A percentile compares a stretch with the other conserved stretches of the same genome.
phyloP scores from a whole-genome alignment of 2,888 invertebrate species.

The Autographa gamma region DNA sequence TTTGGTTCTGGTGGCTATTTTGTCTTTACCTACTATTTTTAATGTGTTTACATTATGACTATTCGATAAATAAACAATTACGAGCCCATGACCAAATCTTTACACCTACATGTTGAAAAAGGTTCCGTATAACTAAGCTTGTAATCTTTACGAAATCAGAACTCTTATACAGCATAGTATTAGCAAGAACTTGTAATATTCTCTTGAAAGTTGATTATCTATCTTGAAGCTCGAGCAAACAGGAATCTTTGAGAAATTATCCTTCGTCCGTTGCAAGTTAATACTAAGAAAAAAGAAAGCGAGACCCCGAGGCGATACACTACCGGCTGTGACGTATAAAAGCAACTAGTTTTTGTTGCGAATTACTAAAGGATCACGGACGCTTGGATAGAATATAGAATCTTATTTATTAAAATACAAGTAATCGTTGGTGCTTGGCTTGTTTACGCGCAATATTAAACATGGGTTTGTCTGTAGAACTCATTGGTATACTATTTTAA shows the following conservation, averaged over 20 bases:
- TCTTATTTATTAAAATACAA: constrained; percentile 3
- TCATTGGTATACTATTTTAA: no score
- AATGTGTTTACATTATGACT: no score
- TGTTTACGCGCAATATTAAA: no score
- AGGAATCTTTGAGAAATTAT: constrained; percentile 8
- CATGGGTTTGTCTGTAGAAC: no score
- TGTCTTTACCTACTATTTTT: no score
- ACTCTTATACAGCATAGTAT: neutral
- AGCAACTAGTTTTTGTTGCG: constrained; percentile 3
- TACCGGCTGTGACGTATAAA: constrained; percentile 6
- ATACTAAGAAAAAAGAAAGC: constrained; percentile 3
- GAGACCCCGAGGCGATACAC: constrained; percentile 6
- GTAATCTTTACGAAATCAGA: neutral
- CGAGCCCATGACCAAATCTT: no score
- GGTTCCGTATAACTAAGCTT: no score
- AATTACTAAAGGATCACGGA: neutral
- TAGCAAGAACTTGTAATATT: neutral
- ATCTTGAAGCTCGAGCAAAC: neutral
- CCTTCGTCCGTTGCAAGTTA: constrained; percentile 1
- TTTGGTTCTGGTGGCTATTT: no score
- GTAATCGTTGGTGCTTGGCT: neutral
- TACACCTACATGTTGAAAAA: no score
- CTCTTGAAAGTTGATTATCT: neutral
- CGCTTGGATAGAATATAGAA: neutral
- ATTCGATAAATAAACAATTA: no score